phyloP scores from a whole-genome alignment of 2,797 vertebrate genomes.

The Acanthopagrus latus region DNA sequence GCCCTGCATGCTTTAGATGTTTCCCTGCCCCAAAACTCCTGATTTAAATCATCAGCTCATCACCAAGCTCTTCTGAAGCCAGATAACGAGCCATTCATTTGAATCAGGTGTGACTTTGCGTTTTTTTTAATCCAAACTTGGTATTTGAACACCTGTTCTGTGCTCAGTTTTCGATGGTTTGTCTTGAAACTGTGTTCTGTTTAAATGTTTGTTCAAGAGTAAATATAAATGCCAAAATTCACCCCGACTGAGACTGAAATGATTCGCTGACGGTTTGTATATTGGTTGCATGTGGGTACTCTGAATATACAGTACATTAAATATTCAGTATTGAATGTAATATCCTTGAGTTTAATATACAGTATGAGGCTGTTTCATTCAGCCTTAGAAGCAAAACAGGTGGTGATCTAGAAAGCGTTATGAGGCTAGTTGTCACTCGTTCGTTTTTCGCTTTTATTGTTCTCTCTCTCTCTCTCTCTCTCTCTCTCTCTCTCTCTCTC shows the following conservation, averaged over 20 bases:
- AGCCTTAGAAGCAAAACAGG: conserved; percentile 23
- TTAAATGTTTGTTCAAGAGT: neutral
- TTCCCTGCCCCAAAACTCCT: too few relatives aligned
- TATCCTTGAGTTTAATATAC: conserved; percentile 6
- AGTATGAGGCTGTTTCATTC: conserved; percentile 1
- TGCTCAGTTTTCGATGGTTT: neutral
- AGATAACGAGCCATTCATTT: too few relatives aligned
- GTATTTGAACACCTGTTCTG: neutral
- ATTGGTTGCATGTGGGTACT: neutral
- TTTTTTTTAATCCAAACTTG: neutral
- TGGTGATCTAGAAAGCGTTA: conserved; percentile 38
- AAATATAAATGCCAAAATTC: neutral
- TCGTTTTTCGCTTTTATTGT: neutral
- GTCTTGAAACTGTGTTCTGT: neutral
- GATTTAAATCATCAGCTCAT: too few relatives aligned
- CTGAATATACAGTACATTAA: neutral
- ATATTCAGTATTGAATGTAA: conserved; percentile 6
- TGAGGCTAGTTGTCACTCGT: conserved; percentile 39
- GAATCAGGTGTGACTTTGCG: neutral
- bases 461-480: conserved; percentile 24
- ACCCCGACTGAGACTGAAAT: conserved; percentile 5
- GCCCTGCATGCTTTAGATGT: too few relatives aligned
- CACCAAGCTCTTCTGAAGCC: too few relatives aligned
- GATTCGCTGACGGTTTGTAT: neutral
- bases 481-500: conserved; percentile 11